These are phyloP conservation scores for Sebastes cheni DNA, from an alignment of 2,797 vertebrate genomes.

Conservation along the genomic window DNA sequence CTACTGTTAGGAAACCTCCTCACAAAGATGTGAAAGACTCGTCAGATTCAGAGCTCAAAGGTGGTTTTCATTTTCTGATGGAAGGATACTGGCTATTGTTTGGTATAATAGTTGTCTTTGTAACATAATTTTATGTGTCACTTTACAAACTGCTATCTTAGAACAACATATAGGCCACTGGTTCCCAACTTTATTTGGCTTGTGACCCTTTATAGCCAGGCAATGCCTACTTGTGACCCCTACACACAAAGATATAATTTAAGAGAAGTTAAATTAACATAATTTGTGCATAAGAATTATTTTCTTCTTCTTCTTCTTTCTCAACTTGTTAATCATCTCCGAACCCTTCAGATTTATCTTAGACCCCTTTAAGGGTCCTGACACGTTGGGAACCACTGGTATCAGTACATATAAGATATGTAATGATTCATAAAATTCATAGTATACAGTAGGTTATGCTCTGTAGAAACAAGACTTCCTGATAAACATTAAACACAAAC, in stretches of 20 bases:
- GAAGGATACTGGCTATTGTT: neutral
- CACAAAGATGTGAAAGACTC: constrained; percentile 79
- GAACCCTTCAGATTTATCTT: neutral
- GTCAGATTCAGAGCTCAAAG: constrained; percentile 82
- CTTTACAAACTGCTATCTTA: neutral
- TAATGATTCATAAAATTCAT: neutral
- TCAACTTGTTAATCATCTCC: neutral
- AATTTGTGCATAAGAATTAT: no score
- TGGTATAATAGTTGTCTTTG: neutral
- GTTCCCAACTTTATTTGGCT: neutral
- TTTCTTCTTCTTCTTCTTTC: neutral
- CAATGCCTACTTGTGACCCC: neutral
- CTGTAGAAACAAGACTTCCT: neutral
- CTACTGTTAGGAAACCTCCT: constrained; percentile 63
- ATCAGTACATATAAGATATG: neutral
- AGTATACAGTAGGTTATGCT: neutral
- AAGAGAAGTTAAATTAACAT: neutral
- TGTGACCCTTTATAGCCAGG: neutral
- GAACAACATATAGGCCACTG: neutral
- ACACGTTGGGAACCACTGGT: neutral
- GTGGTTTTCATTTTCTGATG: constrained; percentile 66
- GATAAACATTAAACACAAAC: neutral
- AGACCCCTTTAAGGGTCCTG: neutral
- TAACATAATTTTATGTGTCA: neutral
- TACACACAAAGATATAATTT: neutral